A percentile compares a stretch with the other conserved stretches of the same genome.
phyloP scores from a whole-genome alignment of 2,797 vertebrate species.

The Fundulus diaphanus region DNA sequence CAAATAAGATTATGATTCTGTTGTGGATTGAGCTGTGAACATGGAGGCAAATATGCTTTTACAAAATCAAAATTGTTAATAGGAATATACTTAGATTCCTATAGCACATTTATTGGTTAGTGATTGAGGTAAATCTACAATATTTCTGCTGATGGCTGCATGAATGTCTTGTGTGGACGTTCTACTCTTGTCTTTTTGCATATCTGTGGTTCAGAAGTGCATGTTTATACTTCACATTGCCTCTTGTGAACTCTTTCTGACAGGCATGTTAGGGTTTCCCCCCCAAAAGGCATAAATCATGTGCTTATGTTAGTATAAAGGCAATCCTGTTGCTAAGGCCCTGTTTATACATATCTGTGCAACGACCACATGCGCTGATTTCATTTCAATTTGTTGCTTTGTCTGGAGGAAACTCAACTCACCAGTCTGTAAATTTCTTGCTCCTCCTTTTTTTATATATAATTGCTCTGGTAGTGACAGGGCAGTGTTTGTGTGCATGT shows the following conservation, averaged over 20 bases:
- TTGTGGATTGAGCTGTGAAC: not conserved
- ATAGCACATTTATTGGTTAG: not conserved
- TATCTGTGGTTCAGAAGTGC: constrained; percentile 6
- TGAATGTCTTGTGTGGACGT: too few species aligned
- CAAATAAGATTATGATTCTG: not conserved
- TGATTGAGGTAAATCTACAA: not conserved
- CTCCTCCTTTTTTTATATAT: not conserved
- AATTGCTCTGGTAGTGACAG: not conserved
- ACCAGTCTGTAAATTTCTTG: not conserved
- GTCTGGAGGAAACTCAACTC: not conserved
- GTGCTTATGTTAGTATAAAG: not conserved
- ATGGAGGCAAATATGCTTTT: not conserved
- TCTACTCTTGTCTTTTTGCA: not conserved
- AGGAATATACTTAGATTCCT: not conserved
- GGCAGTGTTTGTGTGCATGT: not conserved
- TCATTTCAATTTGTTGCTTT: not conserved
- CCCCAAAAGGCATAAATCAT: not conserved
- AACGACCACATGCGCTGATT: not conserved
- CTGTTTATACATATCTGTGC: not conserved
- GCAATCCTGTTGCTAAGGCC: not conserved
- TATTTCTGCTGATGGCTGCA: not conserved
- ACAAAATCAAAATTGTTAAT: not conserved
- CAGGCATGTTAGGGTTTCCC: constrained; percentile 15
- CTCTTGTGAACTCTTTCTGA: constrained; percentile 15
- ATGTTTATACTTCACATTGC: constrained; percentile 23